Evolutionary conservation across 2,888 invertebrate genomes (phyloP).

Genomic region (Alloplasta piceator): DNA sequence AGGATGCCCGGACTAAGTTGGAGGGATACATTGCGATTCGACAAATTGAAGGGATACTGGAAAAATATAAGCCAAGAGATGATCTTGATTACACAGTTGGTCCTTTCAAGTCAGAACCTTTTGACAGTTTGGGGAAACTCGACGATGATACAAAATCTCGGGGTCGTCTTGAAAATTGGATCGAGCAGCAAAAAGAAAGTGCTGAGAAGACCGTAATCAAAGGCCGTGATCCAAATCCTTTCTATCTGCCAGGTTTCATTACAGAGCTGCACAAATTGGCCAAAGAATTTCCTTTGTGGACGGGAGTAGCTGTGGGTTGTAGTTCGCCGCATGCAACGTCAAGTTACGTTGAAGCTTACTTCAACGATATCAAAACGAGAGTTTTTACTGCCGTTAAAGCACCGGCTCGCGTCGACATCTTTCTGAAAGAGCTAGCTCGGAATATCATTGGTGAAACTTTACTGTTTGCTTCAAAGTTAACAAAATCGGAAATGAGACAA

Average conservation of each 20-base stretch:
- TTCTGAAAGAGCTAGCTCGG: slow-evolving; percentile 12
- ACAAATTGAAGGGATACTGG: slow-evolving; percentile 13
- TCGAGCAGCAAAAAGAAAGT: neutral
- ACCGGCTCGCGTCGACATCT: slow-evolving; percentile 38
- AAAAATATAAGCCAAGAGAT: slow-evolving; percentile 5
- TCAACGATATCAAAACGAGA: slow-evolving; percentile 34
- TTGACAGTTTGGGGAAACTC: slow-evolving; percentile 1
- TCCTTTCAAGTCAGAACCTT: neutral
- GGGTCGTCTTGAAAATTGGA: slow-evolving; percentile 13
- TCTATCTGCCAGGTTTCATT: slow-evolving; percentile 39
- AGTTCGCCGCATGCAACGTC: slow-evolving; percentile 35
- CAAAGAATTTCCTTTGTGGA: slow-evolving; percentile 26
- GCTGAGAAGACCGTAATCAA: slow-evolving; percentile 2
- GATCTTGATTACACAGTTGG: slow-evolving; percentile 17
- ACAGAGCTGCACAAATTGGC: neutral
- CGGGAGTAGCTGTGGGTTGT: slow-evolving; percentile 1
- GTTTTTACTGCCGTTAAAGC: slow-evolving; percentile 6
- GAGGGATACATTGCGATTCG: slow-evolving; percentile 39
- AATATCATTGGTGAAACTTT: slow-evolving; percentile 29
- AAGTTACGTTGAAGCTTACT: slow-evolving; percentile 44
- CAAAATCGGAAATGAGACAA: slow-evolving; percentile 13
- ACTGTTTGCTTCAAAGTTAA: slow-evolving; percentile 7
- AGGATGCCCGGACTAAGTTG: slow-evolving; percentile 39
- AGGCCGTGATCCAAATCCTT: slow-evolving; percentile 21
- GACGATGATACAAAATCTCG: slow-evolving; percentile 3